These are phyloP conservation scores for Ecliptopera silaceata DNA, from an alignment of 2,888 invertebrate genomes.

Conservation along the genomic window DNA sequence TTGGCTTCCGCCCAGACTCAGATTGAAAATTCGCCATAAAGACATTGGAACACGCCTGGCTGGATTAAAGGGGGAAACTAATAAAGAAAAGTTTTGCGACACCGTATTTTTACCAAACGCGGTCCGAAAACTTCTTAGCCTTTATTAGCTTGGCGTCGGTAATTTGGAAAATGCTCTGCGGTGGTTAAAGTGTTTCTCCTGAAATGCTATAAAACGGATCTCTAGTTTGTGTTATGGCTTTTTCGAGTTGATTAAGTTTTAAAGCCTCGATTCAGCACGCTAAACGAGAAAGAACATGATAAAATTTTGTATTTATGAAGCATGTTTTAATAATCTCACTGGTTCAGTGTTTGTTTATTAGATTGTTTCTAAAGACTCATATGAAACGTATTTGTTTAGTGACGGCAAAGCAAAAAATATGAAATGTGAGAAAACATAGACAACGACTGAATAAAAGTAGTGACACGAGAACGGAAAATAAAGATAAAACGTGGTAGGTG, in stretches of 20 bases:
- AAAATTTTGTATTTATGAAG: conserved; percentile 36
- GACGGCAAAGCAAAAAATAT: conserved; percentile 55
- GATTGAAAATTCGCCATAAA: conserved; percentile 83
- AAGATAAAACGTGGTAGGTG: conserved; percentile 67
- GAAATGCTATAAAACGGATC: conserved; percentile 55
- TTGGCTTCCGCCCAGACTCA: conserved; percentile 80
- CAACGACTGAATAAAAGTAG: conserved; percentile 53
- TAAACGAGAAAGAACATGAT: conserved; percentile 24
- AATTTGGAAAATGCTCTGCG: conserved; percentile 65
- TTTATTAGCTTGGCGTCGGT: conserved; percentile 73
- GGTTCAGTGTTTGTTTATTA: conserved; percentile 45
- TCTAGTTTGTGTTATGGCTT: conserved; percentile 52
- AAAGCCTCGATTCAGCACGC: conserved; percentile 49
- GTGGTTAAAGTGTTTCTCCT: conserved; percentile 54
- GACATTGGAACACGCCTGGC: conserved; percentile 81
- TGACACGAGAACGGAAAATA: conserved; percentile 67
- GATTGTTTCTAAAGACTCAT: conserved; percentile 55
- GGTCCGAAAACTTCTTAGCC: conserved; percentile 73
- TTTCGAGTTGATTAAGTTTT: conserved; percentile 60
- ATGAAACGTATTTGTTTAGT: conserved; percentile 49
- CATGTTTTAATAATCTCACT: conserved; percentile 45
- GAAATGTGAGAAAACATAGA: conserved; percentile 54
- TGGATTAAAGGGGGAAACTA: conserved; percentile 82
- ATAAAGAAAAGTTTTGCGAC: conserved; percentile 83
- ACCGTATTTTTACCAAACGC: conserved; percentile 80